phyloP scores from a whole-genome alignment of 2,888 invertebrate genomes.

The Thereva nobilitata region DNA sequence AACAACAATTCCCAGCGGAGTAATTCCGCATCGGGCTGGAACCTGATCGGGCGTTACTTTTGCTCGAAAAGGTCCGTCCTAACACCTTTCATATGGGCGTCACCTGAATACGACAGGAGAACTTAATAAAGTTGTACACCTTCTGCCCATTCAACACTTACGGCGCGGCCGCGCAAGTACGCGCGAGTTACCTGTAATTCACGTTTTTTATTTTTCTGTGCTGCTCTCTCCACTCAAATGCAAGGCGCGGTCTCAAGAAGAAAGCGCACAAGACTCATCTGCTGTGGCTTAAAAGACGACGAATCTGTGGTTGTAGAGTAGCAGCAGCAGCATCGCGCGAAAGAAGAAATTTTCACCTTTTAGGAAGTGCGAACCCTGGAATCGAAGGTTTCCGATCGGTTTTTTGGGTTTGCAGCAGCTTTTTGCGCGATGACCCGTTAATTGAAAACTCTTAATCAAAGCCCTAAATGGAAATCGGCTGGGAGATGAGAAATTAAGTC shows the following conservation, averaged over 20 bases:
- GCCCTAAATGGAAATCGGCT: slow-evolving; percentile 22
- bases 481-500: slow-evolving; percentile 26
- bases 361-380: too few relatives aligned
- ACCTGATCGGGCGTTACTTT: slow-evolving; percentile 28
- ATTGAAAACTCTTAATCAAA: slow-evolving; percentile 31
- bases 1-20: too few relatives aligned
- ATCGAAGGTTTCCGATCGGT: background rate
- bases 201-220: slow-evolving; percentile 13
- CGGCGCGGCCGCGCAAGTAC: background rate
- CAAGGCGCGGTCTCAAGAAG: background rate
- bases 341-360: background rate
- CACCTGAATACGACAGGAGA: slow-evolving; percentile 27
- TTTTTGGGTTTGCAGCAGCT: background rate
- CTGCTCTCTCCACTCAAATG: slow-evolving; percentile 2
- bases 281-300: slow-evolving; percentile 6
- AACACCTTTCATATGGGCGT: slow-evolving; percentile 34
- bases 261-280: slow-evolving; percentile 11
- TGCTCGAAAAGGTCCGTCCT: slow-evolving; percentile 30
- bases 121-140: slow-evolving; percentile 33
- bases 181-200: background rate
- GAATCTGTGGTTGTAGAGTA: background rate
- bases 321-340: background rate
- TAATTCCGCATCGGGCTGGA: background rate
- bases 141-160: slow-evolving; percentile 22
- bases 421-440: background rate